Evolutionary conservation across 2,113 vertebrate species (phyloP).

Genomic region (Apodemus sylvaticus): DNA sequence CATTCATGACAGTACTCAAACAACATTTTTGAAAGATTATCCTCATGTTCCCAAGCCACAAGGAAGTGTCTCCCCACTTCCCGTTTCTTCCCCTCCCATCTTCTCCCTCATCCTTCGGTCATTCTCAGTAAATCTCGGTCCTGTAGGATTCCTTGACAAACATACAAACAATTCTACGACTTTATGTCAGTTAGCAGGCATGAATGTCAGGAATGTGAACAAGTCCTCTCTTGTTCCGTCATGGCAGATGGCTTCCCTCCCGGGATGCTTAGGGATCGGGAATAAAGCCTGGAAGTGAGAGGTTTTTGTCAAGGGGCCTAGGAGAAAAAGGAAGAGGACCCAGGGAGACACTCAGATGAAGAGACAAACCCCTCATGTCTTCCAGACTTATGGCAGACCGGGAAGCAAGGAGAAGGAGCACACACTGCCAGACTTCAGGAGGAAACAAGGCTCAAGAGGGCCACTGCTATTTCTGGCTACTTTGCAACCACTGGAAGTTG

Average conservation of each 20-base stretch:
- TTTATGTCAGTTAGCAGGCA: background rate
- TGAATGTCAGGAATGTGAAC: constrained; percentile 6
- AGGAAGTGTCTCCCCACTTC: background rate
- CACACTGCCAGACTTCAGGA: background rate
- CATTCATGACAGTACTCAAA: background rate
- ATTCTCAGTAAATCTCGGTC: background rate
- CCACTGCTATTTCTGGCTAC: background rate
- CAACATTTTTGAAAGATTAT: background rate
- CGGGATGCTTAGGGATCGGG: background rate
- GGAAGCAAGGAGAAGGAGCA: no score
- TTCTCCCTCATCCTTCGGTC: background rate
- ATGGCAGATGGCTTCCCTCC: background rate
- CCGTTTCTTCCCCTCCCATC: background rate
- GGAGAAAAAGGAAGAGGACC: background rate
- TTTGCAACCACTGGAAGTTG: background rate
- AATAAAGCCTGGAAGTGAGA: background rate
- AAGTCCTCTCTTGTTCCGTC: background rate
- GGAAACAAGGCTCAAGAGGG: no score
- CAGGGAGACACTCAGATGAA: background rate
- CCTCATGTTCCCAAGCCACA: background rate
- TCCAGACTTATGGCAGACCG: background rate
- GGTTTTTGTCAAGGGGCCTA: background rate
- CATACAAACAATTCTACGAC: background rate
- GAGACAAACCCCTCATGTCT: background rate
- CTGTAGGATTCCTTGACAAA: background rate